Evolutionary conservation across 2,113 vertebrate species (phyloP), one percentile per base, ranked within the genome.

Genomic region (Upupa epops): DNA sequence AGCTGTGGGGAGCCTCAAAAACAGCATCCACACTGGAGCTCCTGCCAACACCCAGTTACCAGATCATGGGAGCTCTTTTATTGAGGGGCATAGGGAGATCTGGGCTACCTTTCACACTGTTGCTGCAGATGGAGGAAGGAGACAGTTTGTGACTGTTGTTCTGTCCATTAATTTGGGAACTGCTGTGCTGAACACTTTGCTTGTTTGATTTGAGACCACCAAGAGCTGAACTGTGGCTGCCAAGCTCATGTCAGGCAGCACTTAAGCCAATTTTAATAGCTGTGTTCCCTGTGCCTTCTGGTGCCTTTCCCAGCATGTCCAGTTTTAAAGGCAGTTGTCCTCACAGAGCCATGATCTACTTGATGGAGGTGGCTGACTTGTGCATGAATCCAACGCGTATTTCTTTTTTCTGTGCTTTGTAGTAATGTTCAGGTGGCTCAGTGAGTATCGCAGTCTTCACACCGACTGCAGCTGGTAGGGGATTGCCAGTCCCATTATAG

Each of bases 131-230:
- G 17, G 45, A 55, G 56, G 70, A 66, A 78, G 90, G 70, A 88
- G 69, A 21, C 26, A 40, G 32, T 29, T 85, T 37, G 76, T 96
- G 74, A 14, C 71, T 73, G 2, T 68, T 74, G 59, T 51, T 83
- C 90, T 73, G 37, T 66, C 83, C 63, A 37, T 95, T 92, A 94
- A 83, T 77, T 59, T 90, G 74, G 59, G 34, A 85, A 74, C 76
- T 86, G 82, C 87, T 95, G 92, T 83, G 78, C 87, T 77, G 75
- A 79, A 68, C 60, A 34, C 66, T 80, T 80, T 10, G 16, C 58
- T 77, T 73, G 6, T 63, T 70, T 79, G 75, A 90, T 88, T 58
- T 77, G 71, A 74, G 92, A 82, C 83, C 78, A 91, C 91, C 89
- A 77, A 18, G 69, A 88, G 86, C 79, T 92, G 28, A 76, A 73